Percentiles rank a stretch among this genome's conserved stretches.
These are phyloP conservation scores for Melanargia galathea DNA, from an alignment of 2,888 invertebrate genomes.

Conservation along the genomic window DNA sequence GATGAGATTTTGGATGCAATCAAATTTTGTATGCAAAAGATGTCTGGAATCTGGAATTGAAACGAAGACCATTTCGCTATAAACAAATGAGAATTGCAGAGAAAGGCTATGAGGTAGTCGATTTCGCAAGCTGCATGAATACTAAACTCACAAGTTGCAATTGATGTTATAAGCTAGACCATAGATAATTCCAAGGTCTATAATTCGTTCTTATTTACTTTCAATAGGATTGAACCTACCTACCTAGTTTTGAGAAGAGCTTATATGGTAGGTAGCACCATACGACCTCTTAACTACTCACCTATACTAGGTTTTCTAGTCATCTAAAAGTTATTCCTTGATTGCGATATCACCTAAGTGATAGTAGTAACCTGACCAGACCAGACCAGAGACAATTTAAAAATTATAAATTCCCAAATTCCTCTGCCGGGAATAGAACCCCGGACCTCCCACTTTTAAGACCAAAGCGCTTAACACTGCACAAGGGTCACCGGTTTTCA, in stretches of 20 bases:
- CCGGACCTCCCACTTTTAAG: too few species aligned
- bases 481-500: too few species aligned
- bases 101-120: slow-evolving; percentile 41
- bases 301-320: too few species aligned
- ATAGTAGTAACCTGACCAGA: too few species aligned
- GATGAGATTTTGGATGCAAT: slow-evolving; percentile 21
- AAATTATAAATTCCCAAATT: too few species aligned
- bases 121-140: slow-evolving; percentile 41
- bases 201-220: slow-evolving; percentile 31
- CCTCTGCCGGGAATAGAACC: too few species aligned
- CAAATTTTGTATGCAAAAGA: slow-evolving; percentile 31
- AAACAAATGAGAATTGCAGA: slow-evolving; percentile 42
- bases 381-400: too few species aligned
- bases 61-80: slow-evolving; percentile 33
- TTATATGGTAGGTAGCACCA: background rate
- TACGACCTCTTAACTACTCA: too few species aligned
- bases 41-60: slow-evolving; percentile 31
- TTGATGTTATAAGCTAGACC: slow-evolving; percentile 38
- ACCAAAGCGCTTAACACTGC: too few species aligned
- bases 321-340: too few species aligned
- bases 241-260: background rate
- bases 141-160: slow-evolving; percentile 41
- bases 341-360: too few species aligned
- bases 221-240: slow-evolving; percentile 19
- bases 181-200: slow-evolving; percentile 41